Evolutionary conservation across 1,140 invertebrate genomes (phyloP), one percentile per base, ranked within the genome.

Genomic region (Drosophila ambigua): DNA sequence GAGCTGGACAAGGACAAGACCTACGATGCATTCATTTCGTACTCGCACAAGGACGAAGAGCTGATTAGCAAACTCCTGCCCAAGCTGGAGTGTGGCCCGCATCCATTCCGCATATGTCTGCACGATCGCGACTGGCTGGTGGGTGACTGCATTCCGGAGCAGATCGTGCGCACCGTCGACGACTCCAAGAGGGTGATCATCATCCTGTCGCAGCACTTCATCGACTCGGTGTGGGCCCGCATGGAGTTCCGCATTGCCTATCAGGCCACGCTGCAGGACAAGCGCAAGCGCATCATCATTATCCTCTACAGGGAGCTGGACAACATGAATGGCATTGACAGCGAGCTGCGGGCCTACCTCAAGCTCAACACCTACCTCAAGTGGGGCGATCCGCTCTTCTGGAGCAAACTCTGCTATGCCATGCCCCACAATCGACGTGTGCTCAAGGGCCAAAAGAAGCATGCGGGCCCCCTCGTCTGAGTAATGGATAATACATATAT

Each of bases 1-100:
- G 95, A 96, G 76, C 75, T 96, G 1, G 96, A 97, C 75, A 94
- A 95, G 64, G 94, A 97, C 60, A 97, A 97, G 84, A 82, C 93
- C 8, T 97, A 95, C 88, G 97, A 98, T 83, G 97, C 96, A 0
- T 98, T 98, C 90, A 94, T 98, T 15, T 97, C 96, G 60, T 98
- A 96, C 89, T 96, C 97, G 1, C 95, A 97, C 79, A 94, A 94
- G 76, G 97, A 98, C 85, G 94, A 96, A 61, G 93, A 94, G 87
- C 94, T 98, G 0, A 91, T 94, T 0, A 92, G 94, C 2, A 92
- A 95, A 54, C 84, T 98, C n/a, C 92, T 97, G 31, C 92, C 94
- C 1, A 93, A 94, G 43, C 90, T 98, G n/a, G 95, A 96, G 87
- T 87, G 75, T 7, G 94, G 93, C 0, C 90, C 93, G 1, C 92